A percentile compares a stretch with the other conserved stretches of the same genome.
These are phyloP conservation scores for Allygus modestus DNA, from an alignment of 2,888 invertebrate genomes.

Conservation along the genomic window DNA sequence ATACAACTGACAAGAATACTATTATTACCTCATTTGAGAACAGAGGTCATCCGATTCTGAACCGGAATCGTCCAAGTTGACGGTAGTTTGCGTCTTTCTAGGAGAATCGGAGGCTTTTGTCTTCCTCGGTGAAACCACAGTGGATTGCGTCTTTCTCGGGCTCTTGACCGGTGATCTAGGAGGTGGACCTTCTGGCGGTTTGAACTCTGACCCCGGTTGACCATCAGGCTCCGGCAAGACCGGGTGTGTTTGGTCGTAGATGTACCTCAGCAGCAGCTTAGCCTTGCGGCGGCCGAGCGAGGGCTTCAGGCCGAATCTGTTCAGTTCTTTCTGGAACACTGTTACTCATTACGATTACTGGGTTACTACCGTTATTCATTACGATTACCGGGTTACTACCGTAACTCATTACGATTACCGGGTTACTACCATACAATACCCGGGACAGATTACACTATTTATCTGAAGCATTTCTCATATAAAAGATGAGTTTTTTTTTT, in stretches of 20 bases:
- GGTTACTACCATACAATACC: no score
- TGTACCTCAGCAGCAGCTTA: conserved; percentile 76
- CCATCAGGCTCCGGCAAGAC: conserved; percentile 68
- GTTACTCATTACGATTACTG: conserved; percentile 36
- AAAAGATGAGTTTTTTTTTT: no score
- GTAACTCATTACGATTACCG: no score
- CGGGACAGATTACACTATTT: no score
- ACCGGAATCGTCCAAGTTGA: conserved; percentile 14
- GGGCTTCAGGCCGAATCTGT: conserved; percentile 77
- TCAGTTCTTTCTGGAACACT: conserved; percentile 75
- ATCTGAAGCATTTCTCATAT: no score
- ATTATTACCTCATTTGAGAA: conserved; percentile 49
- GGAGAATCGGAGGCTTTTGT: not conserved
- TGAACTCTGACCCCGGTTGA: not conserved
- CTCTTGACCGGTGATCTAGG: conserved; percentile 12
- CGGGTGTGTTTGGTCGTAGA: conserved; percentile 78
- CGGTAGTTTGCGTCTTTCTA: not conserved
- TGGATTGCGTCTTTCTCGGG: not conserved
- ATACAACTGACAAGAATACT: no score
- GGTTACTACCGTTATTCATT: not conserved
- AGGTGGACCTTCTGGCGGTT: conserved; percentile 7
- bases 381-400: no score
- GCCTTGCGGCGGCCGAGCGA: conserved; percentile 76
- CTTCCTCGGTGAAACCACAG: not conserved
- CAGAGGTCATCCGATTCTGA: conserved; percentile 17